Conservation (phyloP, 2,888 invertebrate genomes). For the Creontiades dilutus region DNA sequence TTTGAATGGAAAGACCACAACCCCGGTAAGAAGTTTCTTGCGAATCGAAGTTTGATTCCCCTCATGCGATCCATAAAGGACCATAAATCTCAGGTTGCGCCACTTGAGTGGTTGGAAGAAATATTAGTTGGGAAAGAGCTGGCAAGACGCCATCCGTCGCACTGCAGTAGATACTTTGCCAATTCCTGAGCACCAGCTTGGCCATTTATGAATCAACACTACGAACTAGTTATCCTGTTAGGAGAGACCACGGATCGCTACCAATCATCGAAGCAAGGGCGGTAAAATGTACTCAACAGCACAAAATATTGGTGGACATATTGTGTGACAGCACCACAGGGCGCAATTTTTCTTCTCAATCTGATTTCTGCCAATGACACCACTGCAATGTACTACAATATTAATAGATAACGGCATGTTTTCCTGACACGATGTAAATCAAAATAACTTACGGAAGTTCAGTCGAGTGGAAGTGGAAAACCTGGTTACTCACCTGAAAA, state of each 20-base stretch:
- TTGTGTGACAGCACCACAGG: no score
- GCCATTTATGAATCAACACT: conserved; percentile 20
- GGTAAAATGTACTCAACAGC: no score
- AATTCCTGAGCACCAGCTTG: conserved; percentile 5
- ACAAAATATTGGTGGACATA: no score
- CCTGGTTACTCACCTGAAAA: neutral
- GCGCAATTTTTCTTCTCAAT: no score
- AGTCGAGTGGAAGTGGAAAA: no score
- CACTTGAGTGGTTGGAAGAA: conserved; percentile 28
- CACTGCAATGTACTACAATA: no score
- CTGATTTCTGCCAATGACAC: no score
- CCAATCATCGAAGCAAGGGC: no score
- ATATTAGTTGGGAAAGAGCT: conserved; percentile 42
- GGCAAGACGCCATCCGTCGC: conserved; percentile 27
- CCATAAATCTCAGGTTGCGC: neutral
- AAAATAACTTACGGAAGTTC: no score
- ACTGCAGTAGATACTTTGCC: conserved; percentile 11
- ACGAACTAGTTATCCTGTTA: neutral
- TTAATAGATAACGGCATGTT: no score
- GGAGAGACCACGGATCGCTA: no score
- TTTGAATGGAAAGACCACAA: neutral
- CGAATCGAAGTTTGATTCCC: conserved; percentile 25
- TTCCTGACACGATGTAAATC: no score
- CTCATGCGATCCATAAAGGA: neutral
- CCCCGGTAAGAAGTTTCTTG: neutral